Base-by-base conservation (phyloP, 2,888 invertebrate species). In the Petrolisthes cinctipes region DNA sequence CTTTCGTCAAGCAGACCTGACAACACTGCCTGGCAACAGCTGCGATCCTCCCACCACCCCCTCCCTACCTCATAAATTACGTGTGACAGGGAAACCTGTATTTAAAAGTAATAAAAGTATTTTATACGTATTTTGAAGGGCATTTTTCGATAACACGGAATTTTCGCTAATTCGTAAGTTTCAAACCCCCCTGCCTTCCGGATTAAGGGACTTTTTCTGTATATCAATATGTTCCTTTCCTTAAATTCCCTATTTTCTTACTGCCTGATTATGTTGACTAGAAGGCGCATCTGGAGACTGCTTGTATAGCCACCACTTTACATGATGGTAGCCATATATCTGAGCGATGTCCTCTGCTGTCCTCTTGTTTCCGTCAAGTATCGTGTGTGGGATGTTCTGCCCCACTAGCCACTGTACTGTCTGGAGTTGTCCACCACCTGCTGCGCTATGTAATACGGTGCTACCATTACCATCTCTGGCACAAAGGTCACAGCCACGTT, bases 381-480 rank as follows among this genome's bases (percentile, higher is more conserved):
- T 14, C 14, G 4, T 5, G 53, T 83, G 73, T 54, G 53, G 20
- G 4, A 83, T 51, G 6, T 7, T 37, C 54, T 20, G 14, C 23
- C 20, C 73, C 83, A 83, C 83, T 7, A 83, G 23, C 83, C 83
- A 83, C 20, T 56, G 71, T 5, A 73, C 83, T 17, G 83, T 73
- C 23, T n/a, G 17, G 5, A 83, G 83, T 5, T 53, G 71, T 20
- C 83, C 83, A 2, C 83, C 83, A n/a, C 73, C 23, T 4, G 73
- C 71, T 20, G 83, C 71, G 17, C 54, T 73, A 14, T 73, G 71
- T 11, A 83, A 14, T 4, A 23, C 23, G 54, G 37, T 83, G 5
- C 61, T 51, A 4, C 73, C 73, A 5, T 51, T 11, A n/a, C 20
- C 20, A 6, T 83, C 83, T n/a, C 51, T 4, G 71, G 54, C 73